phyloP scores from a whole-genome alignment of 1,140 invertebrate genomes.

The Brachionus manjavacas region DNA sequence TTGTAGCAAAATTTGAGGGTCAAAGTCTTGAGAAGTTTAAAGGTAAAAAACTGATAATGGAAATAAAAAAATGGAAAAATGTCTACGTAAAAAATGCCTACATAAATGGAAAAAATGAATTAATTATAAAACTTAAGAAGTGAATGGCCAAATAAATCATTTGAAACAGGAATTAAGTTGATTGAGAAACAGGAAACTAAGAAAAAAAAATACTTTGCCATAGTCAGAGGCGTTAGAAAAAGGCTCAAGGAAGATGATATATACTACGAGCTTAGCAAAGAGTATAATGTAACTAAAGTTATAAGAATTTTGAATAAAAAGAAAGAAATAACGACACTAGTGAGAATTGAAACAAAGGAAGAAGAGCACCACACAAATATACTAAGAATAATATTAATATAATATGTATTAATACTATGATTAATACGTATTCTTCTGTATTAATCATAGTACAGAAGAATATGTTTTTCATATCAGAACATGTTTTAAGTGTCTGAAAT shows the following conservation, averaged over 20 bases:
- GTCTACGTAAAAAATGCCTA: not conserved
- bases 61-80: not conserved
- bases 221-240: not conserved
- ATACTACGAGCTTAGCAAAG: not conserved
- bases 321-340: not conserved
- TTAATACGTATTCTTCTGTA: no score
- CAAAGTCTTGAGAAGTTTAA: not conserved
- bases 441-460: constrained; percentile 44
- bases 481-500: constrained; percentile 45
- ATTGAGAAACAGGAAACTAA: not conserved
- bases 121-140: not conserved
- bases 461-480: constrained; percentile 46
- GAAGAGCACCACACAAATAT: not conserved
- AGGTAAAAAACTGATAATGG: not conserved
- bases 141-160: not conserved
- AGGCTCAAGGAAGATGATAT: not conserved
- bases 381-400: no score
- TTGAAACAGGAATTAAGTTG: not conserved
- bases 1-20: not conserved
- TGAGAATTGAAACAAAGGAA: not conserved
- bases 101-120: not conserved
- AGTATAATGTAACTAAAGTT: not conserved
- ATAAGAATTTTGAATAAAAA: constrained; percentile 4
- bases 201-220: not conserved
- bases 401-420: no score